These are phyloP conservation scores for Scolopax bukidnonensis DNA, from an alignment of 2,797 vertebrate genomes.

Conservation along the genomic window DNA sequence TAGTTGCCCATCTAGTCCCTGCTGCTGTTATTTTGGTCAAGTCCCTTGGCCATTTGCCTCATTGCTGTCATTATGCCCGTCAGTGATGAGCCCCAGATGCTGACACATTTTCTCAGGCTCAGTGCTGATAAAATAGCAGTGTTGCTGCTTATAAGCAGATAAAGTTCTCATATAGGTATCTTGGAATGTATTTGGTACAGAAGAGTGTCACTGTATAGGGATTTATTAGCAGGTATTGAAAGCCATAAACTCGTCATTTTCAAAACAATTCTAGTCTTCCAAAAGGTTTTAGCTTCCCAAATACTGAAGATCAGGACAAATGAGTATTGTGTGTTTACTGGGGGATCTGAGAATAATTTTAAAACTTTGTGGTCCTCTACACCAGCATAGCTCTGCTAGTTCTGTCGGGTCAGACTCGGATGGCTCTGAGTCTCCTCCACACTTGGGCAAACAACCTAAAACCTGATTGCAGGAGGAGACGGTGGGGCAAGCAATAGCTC, in stretches of 20 bases:
- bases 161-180: neutral
- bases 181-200: neutral
- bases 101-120: slow-evolving; percentile 39
- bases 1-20: neutral
- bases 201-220: neutral
- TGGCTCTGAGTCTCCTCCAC: neutral
- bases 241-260: slow-evolving; percentile 1
- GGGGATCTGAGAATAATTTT: neutral
- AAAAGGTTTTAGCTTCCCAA: neutral
- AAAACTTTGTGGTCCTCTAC: neutral
- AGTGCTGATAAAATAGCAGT: slow-evolving; percentile 26
- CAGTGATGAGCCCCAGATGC: slow-evolving; percentile 19
- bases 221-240: neutral
- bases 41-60: slow-evolving; percentile 20
- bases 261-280: neutral
- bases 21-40: slow-evolving; percentile 9
- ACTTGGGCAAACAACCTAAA: neutral
- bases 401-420: neutral
- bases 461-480: neutral
- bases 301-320: neutral
- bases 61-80: neutral
- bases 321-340: neutral
- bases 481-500: neutral
- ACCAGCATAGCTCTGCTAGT: neutral
- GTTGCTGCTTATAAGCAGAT: slow-evolving; percentile 10